Percentiles rank a stretch among this genome's conserved stretches.
Evolutionary conservation across 2,888 invertebrate genomes (phyloP).

Genomic region (Siphlonurus alternatus): DNA sequence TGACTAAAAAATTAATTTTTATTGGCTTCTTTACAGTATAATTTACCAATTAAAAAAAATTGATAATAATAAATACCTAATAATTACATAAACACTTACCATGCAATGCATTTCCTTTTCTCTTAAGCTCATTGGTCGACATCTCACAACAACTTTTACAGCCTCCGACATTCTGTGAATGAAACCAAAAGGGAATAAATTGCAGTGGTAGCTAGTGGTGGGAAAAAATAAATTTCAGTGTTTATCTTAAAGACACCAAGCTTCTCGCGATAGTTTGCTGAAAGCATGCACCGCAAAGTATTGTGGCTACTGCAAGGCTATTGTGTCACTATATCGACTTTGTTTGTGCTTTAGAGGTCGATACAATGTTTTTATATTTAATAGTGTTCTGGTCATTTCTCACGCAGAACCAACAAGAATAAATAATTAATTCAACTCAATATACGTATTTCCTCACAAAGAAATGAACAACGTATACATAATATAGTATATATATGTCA

Average conservation of each 20-base stretch:
- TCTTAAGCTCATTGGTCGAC: constrained; percentile 67
- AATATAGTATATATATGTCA: too few relatives aligned
- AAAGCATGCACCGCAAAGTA: too few relatives aligned
- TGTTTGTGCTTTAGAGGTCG: too few relatives aligned
- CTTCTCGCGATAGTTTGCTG: too few relatives aligned
- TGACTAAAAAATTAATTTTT: too few relatives aligned
- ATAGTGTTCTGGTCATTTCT: not conserved
- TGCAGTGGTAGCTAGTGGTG: not conserved
- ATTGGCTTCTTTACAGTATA: too few relatives aligned
- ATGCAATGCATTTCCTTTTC: constrained; percentile 52
- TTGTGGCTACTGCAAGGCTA: too few relatives aligned
- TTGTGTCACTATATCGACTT: too few relatives aligned
- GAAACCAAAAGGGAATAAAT: not conserved
- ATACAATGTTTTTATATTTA: not conserved
- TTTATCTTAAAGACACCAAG: not conserved
- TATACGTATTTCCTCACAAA: not conserved
- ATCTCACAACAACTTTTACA: constrained; percentile 69
- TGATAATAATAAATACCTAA: not conserved
- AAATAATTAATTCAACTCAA: not conserved
- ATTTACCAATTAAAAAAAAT: not conserved
- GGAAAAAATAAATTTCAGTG: not conserved
- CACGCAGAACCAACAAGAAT: not conserved
- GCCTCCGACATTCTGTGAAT: constrained; percentile 33
- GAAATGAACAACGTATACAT: not conserved
- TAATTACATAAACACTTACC: constrained; percentile 24